phyloP scores from a whole-genome alignment of 2,888 invertebrate genomes.

The Drosophila falleni region DNA sequence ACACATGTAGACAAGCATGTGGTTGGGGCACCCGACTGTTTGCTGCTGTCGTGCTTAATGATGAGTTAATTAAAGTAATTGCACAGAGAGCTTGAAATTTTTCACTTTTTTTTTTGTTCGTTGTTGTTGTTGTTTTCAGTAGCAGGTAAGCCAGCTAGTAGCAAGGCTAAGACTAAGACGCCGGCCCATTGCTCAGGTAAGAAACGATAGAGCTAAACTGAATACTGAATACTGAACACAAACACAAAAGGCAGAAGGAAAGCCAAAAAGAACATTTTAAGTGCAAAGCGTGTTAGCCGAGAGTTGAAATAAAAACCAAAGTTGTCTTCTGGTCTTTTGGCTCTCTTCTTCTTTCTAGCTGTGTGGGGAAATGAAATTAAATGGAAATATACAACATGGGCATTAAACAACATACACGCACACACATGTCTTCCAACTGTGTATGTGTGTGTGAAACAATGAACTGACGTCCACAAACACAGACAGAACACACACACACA shows the following conservation, averaged over 20 bases:
- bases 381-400: conserved; percentile 59
- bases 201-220: conserved; percentile 29
- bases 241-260: conserved; percentile 34
- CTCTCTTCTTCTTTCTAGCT: conserved; percentile 10
- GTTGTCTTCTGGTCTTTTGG: conserved; percentile 20
- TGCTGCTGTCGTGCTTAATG: conserved; percentile 69
- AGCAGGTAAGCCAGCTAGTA: conserved; percentile 31
- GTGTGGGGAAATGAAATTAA: conserved; percentile 64
- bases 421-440: conserved; percentile 2
- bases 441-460: conserved; percentile 38
- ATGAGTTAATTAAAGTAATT: conserved; percentile 81
- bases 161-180: conserved; percentile 32
- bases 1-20: conserved; percentile 11
- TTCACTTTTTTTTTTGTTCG: conserved; percentile 28
- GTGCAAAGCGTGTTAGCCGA: conserved; percentile 74
- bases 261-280: conserved; percentile 70
- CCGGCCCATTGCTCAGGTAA: conserved; percentile 35
- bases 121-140: conserved; percentile 16
- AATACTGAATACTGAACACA: no score
- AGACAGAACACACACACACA: no score
- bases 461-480: conserved; percentile 36
- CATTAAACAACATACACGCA: conserved; percentile 47
- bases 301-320: conserved; percentile 71
- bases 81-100: conserved; percentile 61
- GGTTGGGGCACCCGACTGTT: conserved; percentile 34